Evolutionary conservation across 1,140 invertebrate species (phyloP), one percentile per base, ranked within the genome.

Genomic region (Stenopsyche tienmushanensis): DNA sequence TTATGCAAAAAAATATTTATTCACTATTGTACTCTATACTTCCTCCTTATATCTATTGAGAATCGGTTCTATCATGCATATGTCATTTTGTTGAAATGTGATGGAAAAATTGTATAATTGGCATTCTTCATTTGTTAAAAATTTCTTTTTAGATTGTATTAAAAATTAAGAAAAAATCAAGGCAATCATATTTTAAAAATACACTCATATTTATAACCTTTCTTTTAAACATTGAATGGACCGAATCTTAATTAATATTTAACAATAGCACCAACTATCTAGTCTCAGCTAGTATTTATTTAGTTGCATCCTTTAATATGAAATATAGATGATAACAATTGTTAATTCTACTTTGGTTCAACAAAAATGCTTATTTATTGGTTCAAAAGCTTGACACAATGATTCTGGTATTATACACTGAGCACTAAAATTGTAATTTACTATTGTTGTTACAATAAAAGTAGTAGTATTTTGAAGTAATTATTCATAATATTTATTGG

Each of bases 131-230:
- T 55, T 41, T 24, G 29, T 55, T 39, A 52, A 60, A 60, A n/a
- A n/a, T n/a, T n/a, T n/a, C n/a, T n/a, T n/a, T n/a, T n/a, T n/a
- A n/a, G n/a, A 54, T 54, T 66, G 64, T 66, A 54, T 45, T 60
- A 26, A 66, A 66, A 66, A 47, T 66, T 66, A 60, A 54, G 55
- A 20, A 66, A 62, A 60, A 66, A 66, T 66, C 64, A 66, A 66
- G 64, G 64, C 49, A 23, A 34, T 42, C 18, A 55, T 42, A 21
- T 23, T 15, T n/a, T 23, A n/a, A 34, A 64, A 41, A 54, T 17
- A 23, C 18, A 9, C 9, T 52, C 8, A 52, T 52, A 57, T 55
- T 23, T 26, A 26, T 41, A 49, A 25, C 53, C 17, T 10, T 29
- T 1, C 13, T 52, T 26, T 62, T 34, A 34, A 5, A 52, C 49